phyloP scores from a whole-genome alignment of 2,113 vertebrate species.

The Nematolebias whitei region DNA sequence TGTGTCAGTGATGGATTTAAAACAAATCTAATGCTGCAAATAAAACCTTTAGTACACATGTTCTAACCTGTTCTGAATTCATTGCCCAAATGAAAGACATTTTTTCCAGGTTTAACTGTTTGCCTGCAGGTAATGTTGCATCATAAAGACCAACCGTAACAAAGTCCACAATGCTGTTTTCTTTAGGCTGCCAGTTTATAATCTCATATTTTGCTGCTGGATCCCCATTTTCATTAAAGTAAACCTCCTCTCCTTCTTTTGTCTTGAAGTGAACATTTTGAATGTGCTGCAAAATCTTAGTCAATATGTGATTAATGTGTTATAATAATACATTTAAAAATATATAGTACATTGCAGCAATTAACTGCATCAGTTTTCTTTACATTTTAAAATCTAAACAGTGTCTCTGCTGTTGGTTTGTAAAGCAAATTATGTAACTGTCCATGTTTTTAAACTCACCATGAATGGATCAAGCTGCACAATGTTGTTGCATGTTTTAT shows the following conservation, averaged over 20 bases:
- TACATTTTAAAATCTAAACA: too few species aligned
- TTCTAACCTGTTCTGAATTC: constrained; percentile 55
- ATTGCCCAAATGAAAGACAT: constrained; percentile 63
- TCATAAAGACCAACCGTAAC: too few species aligned
- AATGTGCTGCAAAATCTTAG: constrained; percentile 68
- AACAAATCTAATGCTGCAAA: background rate
- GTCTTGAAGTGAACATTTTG: too few species aligned
- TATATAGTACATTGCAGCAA: too few species aligned
- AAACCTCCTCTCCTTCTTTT: constrained; percentile 34
- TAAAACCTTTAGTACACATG: too few species aligned
- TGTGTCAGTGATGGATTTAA: too few species aligned
- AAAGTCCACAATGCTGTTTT: constrained; percentile 35
- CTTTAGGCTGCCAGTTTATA: constrained; percentile 73
- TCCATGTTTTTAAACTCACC: constrained; percentile 37
- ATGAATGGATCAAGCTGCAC: constrained; percentile 50
- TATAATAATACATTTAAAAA: too few species aligned
- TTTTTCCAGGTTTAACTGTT: constrained; percentile 59
- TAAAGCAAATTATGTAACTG: too few species aligned
- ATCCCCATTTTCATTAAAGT: constrained; percentile 73
- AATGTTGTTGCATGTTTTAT: constrained; percentile 56
- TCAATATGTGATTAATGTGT: too few species aligned
- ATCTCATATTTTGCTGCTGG: constrained; percentile 75
- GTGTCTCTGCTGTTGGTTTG: too few species aligned
- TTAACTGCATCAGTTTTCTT: too few species aligned
- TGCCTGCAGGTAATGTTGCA: constrained; percentile 32